Evolutionary conservation across 2,888 invertebrate genomes (phyloP), one percentile per base, ranked within the genome.

Genomic region (Fragum whitleyi): DNA sequence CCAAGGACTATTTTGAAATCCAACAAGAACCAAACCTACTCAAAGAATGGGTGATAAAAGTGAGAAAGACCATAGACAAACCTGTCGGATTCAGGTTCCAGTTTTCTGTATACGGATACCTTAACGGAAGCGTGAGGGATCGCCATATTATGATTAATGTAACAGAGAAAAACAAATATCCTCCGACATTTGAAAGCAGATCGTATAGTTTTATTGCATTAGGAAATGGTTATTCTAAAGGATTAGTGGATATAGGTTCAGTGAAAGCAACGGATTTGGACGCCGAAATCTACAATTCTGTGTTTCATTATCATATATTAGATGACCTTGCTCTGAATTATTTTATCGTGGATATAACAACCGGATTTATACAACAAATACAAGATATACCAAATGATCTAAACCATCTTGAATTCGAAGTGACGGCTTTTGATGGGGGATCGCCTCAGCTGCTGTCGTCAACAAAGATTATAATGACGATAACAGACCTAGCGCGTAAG

Each of bases 401-500:
- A 7, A 77, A 23, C 7, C 62, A 76, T 9, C 39, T 89, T 11
- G 80, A 77, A 19, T 86, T 90, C 57, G 75, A 75, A 19, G 87
- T 91, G 14, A 77, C 79, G n/a, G 90, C 90, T 0, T 82, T 86
- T 32, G 89, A 91, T 74, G 81, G 81, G 2, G 91, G 91, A 2
- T 90, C 89, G 0, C 91, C 90, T 6, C 88, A 83, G 53, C 72
- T 69, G 28, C 77, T 86, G 0, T 85, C 85, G 3, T 75, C 76
- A 5, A 85, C 88, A 2, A 71, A 61, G 9, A 87, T 90, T 3
- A 65, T 73, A 1, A 79, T 90, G 0, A 68, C 73, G 7, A 76
- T 91, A 21, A 84, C 87, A 0, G 86, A 87, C 28, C 65, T 90
- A 29, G 82, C 83, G 77, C 89, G 91, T 91, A 80, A 89, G 91